A percentile compares a stretch with the other conserved stretches of the same genome.
These are phyloP conservation scores for Vipera ursinii DNA, from an alignment of 2,797 vertebrate species.

Conservation along the genomic window DNA sequence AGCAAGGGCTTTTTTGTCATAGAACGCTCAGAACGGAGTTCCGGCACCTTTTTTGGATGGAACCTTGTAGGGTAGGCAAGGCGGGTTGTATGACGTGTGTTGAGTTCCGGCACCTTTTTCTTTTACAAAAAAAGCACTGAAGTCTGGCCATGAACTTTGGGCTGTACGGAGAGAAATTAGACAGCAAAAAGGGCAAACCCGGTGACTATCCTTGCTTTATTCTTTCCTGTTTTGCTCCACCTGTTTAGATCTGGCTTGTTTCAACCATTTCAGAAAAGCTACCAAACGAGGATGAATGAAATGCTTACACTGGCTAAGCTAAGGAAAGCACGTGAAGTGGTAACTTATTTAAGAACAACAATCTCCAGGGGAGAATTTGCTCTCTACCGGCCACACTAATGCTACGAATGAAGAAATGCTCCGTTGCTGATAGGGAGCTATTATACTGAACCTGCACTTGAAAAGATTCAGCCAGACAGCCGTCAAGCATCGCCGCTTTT, in stretches of 20 bases:
- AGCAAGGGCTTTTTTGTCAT: too few relatives aligned
- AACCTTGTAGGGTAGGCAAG: too few relatives aligned
- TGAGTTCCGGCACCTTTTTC: too few relatives aligned
- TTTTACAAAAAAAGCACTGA: too few relatives aligned
- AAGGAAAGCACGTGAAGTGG: background rate
- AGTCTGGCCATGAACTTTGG: background rate
- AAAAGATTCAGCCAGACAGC: conserved; percentile 43
- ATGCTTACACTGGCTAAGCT: background rate
- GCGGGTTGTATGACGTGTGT: too few relatives aligned
- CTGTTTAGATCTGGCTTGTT: background rate
- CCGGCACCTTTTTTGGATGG: too few relatives aligned
- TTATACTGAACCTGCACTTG: conserved; percentile 32
- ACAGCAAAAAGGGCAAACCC: background rate
- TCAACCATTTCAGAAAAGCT: background rate
- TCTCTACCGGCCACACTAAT: background rate
- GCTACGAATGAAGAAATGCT: conserved; percentile 9
- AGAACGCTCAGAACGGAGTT: too few relatives aligned
- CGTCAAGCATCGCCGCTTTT: conserved; percentile 45
- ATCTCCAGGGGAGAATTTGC: background rate
- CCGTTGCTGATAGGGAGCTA: conserved; percentile 12
- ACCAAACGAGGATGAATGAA: background rate
- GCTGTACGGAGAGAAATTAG: background rate
- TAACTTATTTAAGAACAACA: background rate
- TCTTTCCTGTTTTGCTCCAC: background rate
- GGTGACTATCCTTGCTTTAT: background rate